A percentile compares a stretch with the other conserved stretches of the same genome.
phyloP scores from a whole-genome alignment of 2,113 vertebrate genomes.

The Gymnocephalus cernua region DNA sequence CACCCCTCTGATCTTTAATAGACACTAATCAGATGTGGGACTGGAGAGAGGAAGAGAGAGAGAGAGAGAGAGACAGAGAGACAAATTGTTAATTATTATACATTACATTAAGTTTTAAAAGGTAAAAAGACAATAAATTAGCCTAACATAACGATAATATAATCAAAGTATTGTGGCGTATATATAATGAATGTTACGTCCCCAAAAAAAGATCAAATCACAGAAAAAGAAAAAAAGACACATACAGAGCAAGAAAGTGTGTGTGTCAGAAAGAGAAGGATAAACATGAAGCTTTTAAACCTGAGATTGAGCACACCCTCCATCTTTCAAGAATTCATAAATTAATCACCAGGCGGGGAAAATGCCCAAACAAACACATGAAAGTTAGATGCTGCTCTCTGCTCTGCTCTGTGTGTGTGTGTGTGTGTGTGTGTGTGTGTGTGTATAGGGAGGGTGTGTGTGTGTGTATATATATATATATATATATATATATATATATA shows the following conservation, averaged over 20 bases:
- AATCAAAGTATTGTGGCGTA: neutral
- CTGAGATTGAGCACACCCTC: conserved; percentile 66
- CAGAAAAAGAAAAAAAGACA: conserved; percentile 17
- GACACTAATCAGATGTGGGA: conserved; percentile 86
- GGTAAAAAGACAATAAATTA: neutral
- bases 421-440: conserved; percentile 19
- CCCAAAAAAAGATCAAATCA: neutral
- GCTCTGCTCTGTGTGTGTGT: conserved; percentile 25
- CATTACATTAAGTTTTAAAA: neutral
- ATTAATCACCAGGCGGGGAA: conserved; percentile 78
- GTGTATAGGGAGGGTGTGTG: conserved; percentile 37
- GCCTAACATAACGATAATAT: neutral
- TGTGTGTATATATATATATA: too few species aligned
- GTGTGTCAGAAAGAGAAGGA: conserved; percentile 17
- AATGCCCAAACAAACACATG: conserved; percentile 81
- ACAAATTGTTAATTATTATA: neutral
- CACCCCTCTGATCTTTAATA: conserved; percentile 90
- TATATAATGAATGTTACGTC: neutral
- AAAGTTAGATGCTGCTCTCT: conserved; percentile 68
- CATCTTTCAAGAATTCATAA: conserved; percentile 79
- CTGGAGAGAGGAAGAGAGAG: conserved; percentile 45
- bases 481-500: too few species aligned
- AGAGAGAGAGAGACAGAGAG: neutral
- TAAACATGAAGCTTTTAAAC: conserved; percentile 82
- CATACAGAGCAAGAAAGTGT: conserved; percentile 12